These are phyloP conservation scores for Andrena minutula DNA, from an alignment of 2,888 invertebrate genomes.

Conservation along the genomic window DNA sequence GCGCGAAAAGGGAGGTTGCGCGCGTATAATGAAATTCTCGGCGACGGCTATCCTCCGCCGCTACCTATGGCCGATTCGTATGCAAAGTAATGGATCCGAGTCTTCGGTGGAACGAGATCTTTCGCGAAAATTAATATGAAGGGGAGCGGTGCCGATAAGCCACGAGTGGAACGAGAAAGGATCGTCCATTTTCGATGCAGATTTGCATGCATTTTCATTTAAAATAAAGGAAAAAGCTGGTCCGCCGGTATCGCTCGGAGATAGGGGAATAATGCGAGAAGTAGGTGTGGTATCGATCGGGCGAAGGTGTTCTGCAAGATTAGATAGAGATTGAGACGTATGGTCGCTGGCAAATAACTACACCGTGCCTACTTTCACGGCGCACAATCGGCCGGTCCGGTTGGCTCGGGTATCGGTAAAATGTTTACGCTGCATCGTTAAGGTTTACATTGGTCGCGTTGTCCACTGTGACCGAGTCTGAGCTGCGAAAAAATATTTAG, in stretches of 20 bases:
- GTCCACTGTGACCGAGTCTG: not conserved
- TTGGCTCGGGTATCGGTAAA: conserved; percentile 12
- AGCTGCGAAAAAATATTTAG: not conserved
- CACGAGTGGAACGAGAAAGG: conserved; percentile 13
- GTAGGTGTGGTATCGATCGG: conserved; percentile 42
- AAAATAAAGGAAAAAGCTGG: conserved; percentile 3
- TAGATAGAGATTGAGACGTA: conserved; percentile 57
- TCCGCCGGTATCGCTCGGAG: not conserved
- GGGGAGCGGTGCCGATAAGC: conserved; percentile 43
- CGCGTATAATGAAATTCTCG: conserved; percentile 29
- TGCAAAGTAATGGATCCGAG: conserved; percentile 62
- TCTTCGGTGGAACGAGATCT: conserved; percentile 37
- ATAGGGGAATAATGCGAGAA: conserved; percentile 29
- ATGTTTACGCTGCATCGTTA: conserved; percentile 25
- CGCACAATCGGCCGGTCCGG: not conserved
- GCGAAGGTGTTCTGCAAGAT: conserved; percentile 42
- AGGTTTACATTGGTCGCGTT: conserved; percentile 7
- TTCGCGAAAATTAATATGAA: conserved; percentile 65
- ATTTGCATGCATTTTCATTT: conserved; percentile 62
- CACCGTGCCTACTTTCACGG: conserved; percentile 37
- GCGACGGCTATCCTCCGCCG: conserved; percentile 42
- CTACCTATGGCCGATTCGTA: conserved; percentile 58
- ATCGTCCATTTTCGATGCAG: conserved; percentile 27
- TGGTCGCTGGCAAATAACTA: conserved; percentile 31
- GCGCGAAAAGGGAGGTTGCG: not conserved